phyloP scores from a whole-genome alignment of 2,113 vertebrate genomes.

The Oplegnathus fasciatus region DNA sequence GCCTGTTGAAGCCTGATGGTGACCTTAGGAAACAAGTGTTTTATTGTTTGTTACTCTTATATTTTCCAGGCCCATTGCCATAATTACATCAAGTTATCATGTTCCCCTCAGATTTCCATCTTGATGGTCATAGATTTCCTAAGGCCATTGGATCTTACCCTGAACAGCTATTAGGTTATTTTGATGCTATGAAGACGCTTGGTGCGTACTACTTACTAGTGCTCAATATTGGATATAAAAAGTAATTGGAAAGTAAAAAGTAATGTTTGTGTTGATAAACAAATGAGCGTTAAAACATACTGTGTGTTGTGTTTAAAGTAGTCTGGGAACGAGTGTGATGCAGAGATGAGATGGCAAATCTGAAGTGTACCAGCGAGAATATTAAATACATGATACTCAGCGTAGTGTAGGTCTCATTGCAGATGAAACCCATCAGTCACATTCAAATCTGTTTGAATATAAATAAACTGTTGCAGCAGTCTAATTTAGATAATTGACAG shows the following conservation, averaged over 20 bases:
- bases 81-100: not conserved
- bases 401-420: not conserved
- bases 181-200: not conserved
- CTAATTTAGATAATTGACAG: not conserved
- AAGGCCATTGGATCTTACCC: not conserved
- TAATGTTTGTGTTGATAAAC: not conserved
- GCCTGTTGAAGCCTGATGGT: not conserved
- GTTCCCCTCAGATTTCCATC: not conserved
- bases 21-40: not conserved
- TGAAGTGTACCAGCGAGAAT: not conserved
- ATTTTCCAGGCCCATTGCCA: not conserved
- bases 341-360: not conserved
- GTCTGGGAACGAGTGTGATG: not conserved
- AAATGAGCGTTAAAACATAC: not conserved
- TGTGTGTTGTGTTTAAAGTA: not conserved
- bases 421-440: not conserved
- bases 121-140: not conserved
- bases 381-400: not conserved
- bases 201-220: not conserved
- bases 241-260: not conserved
- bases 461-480: not conserved
- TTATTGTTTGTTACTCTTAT: not conserved
- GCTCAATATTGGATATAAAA: not conserved
- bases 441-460: not conserved
- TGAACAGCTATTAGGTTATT: not conserved